Base-by-base conservation (phyloP, 1,140 invertebrate genomes). In the Hypothenemus hampei region DNA sequence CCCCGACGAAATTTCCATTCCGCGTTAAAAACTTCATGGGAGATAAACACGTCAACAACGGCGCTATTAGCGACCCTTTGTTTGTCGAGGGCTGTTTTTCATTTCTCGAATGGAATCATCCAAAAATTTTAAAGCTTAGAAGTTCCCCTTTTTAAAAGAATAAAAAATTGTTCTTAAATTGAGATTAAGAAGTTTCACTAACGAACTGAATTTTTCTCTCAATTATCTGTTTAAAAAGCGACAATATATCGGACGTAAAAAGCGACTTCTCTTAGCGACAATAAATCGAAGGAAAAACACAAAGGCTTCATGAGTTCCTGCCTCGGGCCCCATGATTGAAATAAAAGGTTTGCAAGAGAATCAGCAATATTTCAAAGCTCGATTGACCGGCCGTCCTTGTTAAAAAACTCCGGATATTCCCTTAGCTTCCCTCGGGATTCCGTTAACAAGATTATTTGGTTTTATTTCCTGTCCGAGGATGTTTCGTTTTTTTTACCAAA, bases 381-480 rank as follows among this genome's bases (percentile, higher is more conserved):
- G 24, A 54, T 39, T 54, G 51, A 54, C 51, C 51, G 51, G 31
- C 46, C 43, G 18, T 20, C 33, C 43, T 54, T 37, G 41, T 46
- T 46, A 54, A 54, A 46, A 54, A 54, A 54, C 6, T 54, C 39
- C 51, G 16, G 40, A 44, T 44, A 52, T 43, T 36, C 50, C 40
- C n/a, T n/a, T 19, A 19, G 3, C 29, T 19, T 46, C 51, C 51
- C 51, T 26, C 3, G 43, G 51, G 51, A 37, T 37, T 29, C 18
- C 13, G 41, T 23, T 54, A 54, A 46, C 51, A 46, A 54, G 41
- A 54, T 54, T 54, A 54, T 54, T 54, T 39, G 43, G n/a, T 45
- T 46, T 54, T 54, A 45, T 54, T 54, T 29, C 16, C 22, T 54
- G 51, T 45, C 40, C 35, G 39, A 22, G 19, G 16, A 35, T 52